These are phyloP conservation scores for Gymnoscopelus microlampas DNA, from an alignment of 2,797 vertebrate species.

Conservation along the genomic window DNA sequence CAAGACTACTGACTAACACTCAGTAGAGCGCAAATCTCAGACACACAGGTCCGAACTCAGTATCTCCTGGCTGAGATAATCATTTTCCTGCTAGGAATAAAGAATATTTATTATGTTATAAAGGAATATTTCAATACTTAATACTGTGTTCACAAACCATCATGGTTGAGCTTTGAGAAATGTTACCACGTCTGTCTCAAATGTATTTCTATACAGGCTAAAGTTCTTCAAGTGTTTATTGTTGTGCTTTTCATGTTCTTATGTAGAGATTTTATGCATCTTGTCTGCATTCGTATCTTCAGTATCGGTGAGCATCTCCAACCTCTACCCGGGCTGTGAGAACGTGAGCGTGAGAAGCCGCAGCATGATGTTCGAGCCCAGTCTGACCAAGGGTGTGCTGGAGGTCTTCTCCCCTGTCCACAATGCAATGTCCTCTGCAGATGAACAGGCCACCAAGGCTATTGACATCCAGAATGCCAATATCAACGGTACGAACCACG, in stretches of 20 bases:
- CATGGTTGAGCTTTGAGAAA: too few relatives aligned
- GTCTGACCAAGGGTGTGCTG: conserved; percentile 93
- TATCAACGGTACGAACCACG: conserved; percentile 86
- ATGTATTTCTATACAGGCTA: too few relatives aligned
- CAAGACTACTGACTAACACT: too few relatives aligned
- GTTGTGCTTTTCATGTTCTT: background rate
- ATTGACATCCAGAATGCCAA: conserved; percentile 94
- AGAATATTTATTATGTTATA: too few relatives aligned
- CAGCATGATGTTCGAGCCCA: conserved; percentile 99
- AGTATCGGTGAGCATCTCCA: conserved; percentile 96
- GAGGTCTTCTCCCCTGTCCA: conserved; percentile 93
- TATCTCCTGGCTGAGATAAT: too few relatives aligned
- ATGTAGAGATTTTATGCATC: background rate
- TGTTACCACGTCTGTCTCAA: too few relatives aligned
- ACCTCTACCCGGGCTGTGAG: conserved; percentile 96
- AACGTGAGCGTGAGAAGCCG: conserved; percentile 96
- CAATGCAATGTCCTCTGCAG: conserved; percentile 82
- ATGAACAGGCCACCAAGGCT: conserved; percentile 94
- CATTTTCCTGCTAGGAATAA: too few relatives aligned
- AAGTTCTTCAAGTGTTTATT: too few relatives aligned
- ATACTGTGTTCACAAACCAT: too few relatives aligned
- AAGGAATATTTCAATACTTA: too few relatives aligned
- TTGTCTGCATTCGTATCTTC: conserved; percentile 25
- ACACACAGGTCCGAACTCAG: too few relatives aligned
- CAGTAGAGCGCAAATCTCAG: too few relatives aligned